These are phyloP conservation scores for Yoshiicerus persimilis DNA, from an alignment of 1,140 invertebrate genomes.

Conservation along the genomic window DNA sequence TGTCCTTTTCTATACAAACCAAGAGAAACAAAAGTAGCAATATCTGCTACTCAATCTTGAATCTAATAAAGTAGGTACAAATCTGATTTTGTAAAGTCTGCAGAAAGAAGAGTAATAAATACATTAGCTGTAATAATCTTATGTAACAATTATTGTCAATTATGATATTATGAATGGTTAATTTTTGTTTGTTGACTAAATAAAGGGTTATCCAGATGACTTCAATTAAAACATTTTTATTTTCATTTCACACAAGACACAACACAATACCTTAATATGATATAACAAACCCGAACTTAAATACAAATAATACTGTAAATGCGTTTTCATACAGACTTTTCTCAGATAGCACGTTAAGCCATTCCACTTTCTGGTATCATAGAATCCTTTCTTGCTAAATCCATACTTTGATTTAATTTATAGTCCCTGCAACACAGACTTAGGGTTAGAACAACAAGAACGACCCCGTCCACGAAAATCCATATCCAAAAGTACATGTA, in stretches of 20 bases:
- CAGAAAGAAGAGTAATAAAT: too few relatives aligned
- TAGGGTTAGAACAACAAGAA: not conserved
- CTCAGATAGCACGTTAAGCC: not conserved
- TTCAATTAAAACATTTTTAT: too few relatives aligned
- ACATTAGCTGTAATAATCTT: too few relatives aligned
- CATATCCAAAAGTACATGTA: not conserved
- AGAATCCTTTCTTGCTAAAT: not conserved
- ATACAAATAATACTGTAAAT: too few relatives aligned
- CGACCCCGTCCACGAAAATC: not conserved
- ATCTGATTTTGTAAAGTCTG: not conserved
- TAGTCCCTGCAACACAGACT: not conserved
- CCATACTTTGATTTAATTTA: not conserved
- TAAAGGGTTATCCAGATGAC: not conserved
- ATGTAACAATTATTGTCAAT: too few relatives aligned
- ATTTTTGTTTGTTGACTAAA: not conserved
- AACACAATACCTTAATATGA: too few relatives aligned
- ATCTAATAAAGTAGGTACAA: not conserved
- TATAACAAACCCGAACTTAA: too few relatives aligned
- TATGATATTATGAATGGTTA: not conserved
- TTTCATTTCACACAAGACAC: too few relatives aligned
- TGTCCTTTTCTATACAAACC: too few relatives aligned
- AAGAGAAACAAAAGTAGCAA: too few relatives aligned
- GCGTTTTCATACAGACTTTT: too few relatives aligned
- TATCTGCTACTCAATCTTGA: too few relatives aligned
- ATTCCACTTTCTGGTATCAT: not conserved